Conservation (phyloP, 2,797 vertebrate species). For the Clarias platycephalus region DNA sequence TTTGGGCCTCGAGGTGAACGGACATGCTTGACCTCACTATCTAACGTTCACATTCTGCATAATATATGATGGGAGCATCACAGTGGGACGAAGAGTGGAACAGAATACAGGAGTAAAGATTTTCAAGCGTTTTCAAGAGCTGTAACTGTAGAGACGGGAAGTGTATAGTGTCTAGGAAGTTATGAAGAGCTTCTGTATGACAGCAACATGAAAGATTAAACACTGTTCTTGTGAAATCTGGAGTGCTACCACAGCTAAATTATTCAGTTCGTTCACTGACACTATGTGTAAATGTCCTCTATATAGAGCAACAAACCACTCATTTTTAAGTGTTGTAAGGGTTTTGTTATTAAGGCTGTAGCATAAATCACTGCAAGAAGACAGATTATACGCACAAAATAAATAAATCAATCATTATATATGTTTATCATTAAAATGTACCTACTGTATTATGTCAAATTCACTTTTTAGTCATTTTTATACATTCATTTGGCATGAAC, state of each 20-base stretch:
- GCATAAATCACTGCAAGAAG: not conserved
- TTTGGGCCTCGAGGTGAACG: not conserved
- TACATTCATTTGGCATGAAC: no score
- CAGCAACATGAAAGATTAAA: conserved; percentile 21
- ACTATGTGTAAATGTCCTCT: not conserved
- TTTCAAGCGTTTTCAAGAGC: not conserved
- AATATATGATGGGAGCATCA: conserved; percentile 9
- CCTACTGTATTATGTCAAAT: no score
- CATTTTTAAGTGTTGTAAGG: not conserved
- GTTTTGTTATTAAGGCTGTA: conserved; percentile 3
- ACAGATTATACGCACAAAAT: not conserved
- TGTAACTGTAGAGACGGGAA: not conserved
- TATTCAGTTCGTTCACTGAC: not conserved
- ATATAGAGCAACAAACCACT: not conserved
- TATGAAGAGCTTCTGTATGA: not conserved
- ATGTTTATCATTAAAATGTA: no score
- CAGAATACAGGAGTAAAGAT: no score
- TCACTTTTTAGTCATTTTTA: no score
- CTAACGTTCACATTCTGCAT: not conserved
- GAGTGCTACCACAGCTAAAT: not conserved
- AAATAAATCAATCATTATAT: not conserved
- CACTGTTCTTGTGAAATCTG: conserved; percentile 21
- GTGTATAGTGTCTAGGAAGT: conserved; percentile 8
- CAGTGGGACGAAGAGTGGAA: not conserved
- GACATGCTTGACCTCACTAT: not conserved